phyloP scores from a whole-genome alignment of 53 echinoderm and acorn worm genomes.

The Actinopyga echinites region DNA sequence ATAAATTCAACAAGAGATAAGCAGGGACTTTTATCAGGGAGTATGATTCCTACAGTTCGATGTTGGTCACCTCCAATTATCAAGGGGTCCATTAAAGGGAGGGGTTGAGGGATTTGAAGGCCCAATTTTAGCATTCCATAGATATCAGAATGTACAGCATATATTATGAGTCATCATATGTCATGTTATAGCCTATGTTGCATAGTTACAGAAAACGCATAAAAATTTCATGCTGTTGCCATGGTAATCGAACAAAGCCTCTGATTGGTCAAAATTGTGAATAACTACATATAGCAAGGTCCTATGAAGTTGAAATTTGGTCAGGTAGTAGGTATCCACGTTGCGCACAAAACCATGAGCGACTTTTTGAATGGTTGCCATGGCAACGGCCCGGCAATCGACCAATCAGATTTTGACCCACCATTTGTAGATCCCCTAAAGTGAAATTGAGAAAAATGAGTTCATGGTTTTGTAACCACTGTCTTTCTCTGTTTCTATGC shows the following conservation, averaged over 20 bases:
- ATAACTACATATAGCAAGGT: neutral
- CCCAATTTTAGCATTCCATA: too few relatives aligned
- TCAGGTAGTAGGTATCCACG: neutral
- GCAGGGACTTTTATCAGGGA: too few relatives aligned
- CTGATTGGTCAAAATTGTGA: slow-evolving; percentile 2
- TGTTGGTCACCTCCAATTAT: too few relatives aligned
- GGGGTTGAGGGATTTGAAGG: too few relatives aligned
- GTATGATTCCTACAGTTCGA: too few relatives aligned
- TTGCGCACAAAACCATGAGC: neutral
- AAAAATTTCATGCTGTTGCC: neutral
- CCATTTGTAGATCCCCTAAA: neutral
- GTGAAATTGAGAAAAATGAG: too few relatives aligned
- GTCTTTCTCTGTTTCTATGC: too few relatives aligned
- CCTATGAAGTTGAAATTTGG: neutral
- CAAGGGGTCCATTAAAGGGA: too few relatives aligned
- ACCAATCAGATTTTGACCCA: neutral
- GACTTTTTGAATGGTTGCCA: neutral
- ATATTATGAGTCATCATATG: too few relatives aligned
- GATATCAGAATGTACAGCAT: too few relatives aligned
- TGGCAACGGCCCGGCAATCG: neutral
- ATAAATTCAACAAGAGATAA: too few relatives aligned
- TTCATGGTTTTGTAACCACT: too few relatives aligned
- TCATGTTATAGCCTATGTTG: neutral
- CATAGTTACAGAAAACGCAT: neutral
- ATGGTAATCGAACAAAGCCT: neutral